Evolutionary conservation across 2,797 vertebrate species (phyloP), one percentile per base, ranked within the genome.

Genomic region (Takifugu rubripes): DNA sequence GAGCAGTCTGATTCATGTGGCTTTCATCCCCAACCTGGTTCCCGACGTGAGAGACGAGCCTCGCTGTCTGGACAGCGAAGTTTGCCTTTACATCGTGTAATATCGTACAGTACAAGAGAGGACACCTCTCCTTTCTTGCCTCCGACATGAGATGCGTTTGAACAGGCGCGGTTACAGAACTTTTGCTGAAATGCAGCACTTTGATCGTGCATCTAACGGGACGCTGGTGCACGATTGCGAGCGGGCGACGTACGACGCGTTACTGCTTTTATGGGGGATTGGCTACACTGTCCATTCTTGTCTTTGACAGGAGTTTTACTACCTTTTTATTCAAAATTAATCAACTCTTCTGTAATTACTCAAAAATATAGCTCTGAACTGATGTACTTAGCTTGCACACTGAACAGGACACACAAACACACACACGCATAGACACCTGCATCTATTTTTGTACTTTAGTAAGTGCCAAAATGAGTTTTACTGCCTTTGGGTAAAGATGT

Each of bases 381-480:
- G 61, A 78, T 61, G 67, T 44, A 54, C 54, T 67, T 27, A 62
- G 60, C 42, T 73, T 54, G 58, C n/a, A 70, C 52, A 66, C 56
- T 74, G 55, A 56, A 68, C 5, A 52, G 58, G 56, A 52, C 53
- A 48, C 66, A 48, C 60, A 40, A 65, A 17, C 61, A 51, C 64
- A 17, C 66, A 54, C 68, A 43, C 70, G 56, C 70, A 57, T 66
- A 70, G 71, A 63, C 52, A 61, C 0, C 24, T 65, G 45, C 68
- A 70, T 77, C 74, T 74, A 83, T 75, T 87, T 79, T 70, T 81
- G 77, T 83, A 69, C 79, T 83, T 68, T 67, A 40, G 36, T 82
- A 81, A 84, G 68, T 78, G 78, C 71, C 71, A 78, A 84, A 89
- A 86, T 83, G 72, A 84, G 83, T 82, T 87, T 83, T 70, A 70